Base-by-base conservation (phyloP, 2,797 vertebrate genomes). In the Semaprochilodus insignis region DNA sequence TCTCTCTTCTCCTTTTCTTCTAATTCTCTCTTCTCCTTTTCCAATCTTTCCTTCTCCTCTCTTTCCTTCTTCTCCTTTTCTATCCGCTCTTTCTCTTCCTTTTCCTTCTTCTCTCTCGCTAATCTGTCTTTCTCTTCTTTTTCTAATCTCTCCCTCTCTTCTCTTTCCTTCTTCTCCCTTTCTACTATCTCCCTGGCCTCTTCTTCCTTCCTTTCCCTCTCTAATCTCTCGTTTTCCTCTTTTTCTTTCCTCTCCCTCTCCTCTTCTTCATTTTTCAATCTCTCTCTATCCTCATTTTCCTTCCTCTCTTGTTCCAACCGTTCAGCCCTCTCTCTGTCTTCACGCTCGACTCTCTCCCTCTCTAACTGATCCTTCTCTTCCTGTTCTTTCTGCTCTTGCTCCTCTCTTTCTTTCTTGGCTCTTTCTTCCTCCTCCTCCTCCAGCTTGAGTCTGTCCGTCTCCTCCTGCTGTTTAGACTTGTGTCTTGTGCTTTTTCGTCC, bases 41-140 rank as follows among this genome's bases (percentile, higher is more conserved):
- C 25, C 36, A n/a, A n/a, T n/a, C 3, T 54, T 23, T 31, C 72
- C 10, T 40, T 21, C 6, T 44, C 40, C 19, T 91, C 90, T 36
- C 72, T 52, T 23, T 74, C 71, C 51, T 70, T 72, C 21, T 54
- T 72, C 70, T 66, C 19, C 74, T 74, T 57, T 40, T 70, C 3
- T 21, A 27, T 4, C 23, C 11, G 74, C 51, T 14, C 60, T 63
- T 44, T 85, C 51, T 52, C 57, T 71, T 57, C 16, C 0, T 14
- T 52, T 5, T 78, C 59, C 1, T 67, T 77, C 44, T 44, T 73
- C 77, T 85, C 55, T 55, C 67, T 52, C 36, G 27, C 36, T 17
- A 65, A 55, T 40, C 76, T 77, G 85, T 89, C 72, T 48, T 83
- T 86, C 65, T 78, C 62, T 16, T 89, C 73, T 71, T 54, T 82